Evolutionary conservation across 2,888 invertebrate species (phyloP).

Genomic region (Chaetogeoica ovagalla): DNA sequence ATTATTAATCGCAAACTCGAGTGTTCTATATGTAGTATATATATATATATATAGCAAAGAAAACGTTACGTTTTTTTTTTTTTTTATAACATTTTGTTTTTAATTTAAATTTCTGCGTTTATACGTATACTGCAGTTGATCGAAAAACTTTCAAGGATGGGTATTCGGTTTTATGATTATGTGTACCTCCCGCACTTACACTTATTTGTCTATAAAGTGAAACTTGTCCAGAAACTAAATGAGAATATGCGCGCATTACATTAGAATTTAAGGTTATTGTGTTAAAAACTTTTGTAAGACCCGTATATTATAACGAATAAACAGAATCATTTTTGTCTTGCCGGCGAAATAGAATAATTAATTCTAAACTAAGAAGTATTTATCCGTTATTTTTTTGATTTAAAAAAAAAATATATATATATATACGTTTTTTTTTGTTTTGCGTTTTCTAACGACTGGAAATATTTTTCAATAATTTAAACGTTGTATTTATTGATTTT

Average conservation of each 20-base stretch:
- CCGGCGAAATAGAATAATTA: neutral
- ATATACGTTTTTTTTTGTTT: neutral
- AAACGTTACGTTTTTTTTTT: slow-evolving; percentile 15
- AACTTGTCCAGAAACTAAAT: slow-evolving; percentile 15
- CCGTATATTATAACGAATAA: slow-evolving; percentile 11
- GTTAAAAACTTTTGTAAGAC: slow-evolving; percentile 17
- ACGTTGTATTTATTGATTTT: no score
- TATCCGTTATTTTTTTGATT: neutral
- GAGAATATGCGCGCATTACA: neutral
- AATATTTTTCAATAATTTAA: no score
- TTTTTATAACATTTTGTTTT: neutral
- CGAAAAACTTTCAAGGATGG: slow-evolving; percentile 15
- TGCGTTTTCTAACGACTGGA: no score
- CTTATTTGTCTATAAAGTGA: slow-evolving; percentile 24
- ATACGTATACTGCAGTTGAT: slow-evolving; percentile 1
- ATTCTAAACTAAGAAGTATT: neutral
- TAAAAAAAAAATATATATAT: neutral
- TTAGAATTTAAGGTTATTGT: slow-evolving; percentile 14
- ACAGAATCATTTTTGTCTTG: neutral
- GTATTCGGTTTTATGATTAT: slow-evolving; percentile 24
- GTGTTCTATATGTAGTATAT: no score
- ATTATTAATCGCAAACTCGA: neutral
- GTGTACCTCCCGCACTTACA: slow-evolving; percentile 10
- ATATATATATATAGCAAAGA: neutral
- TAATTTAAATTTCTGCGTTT: slow-evolving; percentile 4